phyloP scores from a whole-genome alignment of 2,113 vertebrate species.

The Ciconia maguari region DNA sequence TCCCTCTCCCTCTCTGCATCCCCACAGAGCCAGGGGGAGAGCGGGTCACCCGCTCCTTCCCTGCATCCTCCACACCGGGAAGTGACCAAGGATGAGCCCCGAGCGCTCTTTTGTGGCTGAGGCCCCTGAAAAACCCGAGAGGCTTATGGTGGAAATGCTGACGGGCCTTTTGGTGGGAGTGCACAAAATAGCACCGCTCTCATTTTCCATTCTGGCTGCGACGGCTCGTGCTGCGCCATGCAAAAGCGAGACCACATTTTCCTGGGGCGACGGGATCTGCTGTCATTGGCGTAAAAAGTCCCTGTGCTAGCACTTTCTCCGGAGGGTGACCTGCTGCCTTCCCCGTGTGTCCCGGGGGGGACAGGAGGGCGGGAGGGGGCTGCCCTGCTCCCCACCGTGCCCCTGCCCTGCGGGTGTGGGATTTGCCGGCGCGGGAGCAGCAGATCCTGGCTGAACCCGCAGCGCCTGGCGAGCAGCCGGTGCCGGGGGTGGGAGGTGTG shows the following conservation, averaged over 20 bases:
- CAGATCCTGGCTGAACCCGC: neutral
- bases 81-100: neutral
- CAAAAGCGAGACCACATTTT: neutral
- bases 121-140: neutral
- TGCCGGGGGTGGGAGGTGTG: neutral
- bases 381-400: neutral
- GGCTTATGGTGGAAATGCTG: neutral
- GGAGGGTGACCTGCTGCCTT: neutral
- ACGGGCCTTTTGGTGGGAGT: neutral
- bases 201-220: neutral
- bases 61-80: rapidly evolving
- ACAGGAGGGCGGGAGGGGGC: neutral
- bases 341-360: neutral
- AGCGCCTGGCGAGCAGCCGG: neutral
- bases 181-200: neutral
- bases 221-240: neutral
- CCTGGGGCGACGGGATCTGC: neutral
- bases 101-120: neutral
- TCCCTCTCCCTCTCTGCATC: neutral
- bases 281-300: neutral
- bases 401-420: neutral
- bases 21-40: rapidly evolving
- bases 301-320: neutral
- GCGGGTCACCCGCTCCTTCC: neutral
- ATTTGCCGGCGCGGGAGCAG: neutral